Evolutionary conservation across 2,888 invertebrate species (phyloP).

Genomic region (Acleris laterana): DNA sequence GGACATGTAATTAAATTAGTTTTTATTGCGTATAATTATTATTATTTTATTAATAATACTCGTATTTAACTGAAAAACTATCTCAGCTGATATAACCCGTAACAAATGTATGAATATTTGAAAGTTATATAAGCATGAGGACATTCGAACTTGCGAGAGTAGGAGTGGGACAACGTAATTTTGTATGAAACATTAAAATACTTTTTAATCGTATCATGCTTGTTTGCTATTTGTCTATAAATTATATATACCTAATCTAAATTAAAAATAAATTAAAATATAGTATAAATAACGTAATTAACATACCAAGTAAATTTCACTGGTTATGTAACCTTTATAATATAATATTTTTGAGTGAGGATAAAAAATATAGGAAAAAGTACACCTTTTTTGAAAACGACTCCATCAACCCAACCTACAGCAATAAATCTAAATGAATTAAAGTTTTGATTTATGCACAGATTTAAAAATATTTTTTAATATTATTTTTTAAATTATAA

Average conservation of each 20-base stretch:
- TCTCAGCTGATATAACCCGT: background rate
- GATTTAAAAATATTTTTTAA: too few relatives aligned
- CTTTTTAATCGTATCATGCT: background rate
- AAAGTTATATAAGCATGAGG: background rate
- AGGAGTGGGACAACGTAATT: background rate
- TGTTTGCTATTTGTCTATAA: background rate
- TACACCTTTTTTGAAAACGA: conserved; percentile 1
- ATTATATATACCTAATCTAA: background rate
- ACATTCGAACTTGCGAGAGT: background rate
- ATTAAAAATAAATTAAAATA: background rate
- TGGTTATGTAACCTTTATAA: background rate
- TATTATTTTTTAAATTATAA: too few relatives aligned
- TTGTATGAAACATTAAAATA: background rate
- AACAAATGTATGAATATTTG: background rate
- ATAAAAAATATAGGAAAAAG: background rate
- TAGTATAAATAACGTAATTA: background rate
- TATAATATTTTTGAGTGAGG: background rate
- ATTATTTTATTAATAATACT: too few relatives aligned
- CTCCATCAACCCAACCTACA: too few relatives aligned
- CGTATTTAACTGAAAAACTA: too few relatives aligned
- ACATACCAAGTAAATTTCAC: background rate
- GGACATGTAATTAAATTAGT: background rate
- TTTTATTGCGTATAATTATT: background rate
- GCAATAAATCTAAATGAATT: too few relatives aligned
- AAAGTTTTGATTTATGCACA: too few relatives aligned